Evolutionary conservation across 2,888 invertebrate genomes (phyloP).

Genomic region (Andrena chrysosceles): DNA sequence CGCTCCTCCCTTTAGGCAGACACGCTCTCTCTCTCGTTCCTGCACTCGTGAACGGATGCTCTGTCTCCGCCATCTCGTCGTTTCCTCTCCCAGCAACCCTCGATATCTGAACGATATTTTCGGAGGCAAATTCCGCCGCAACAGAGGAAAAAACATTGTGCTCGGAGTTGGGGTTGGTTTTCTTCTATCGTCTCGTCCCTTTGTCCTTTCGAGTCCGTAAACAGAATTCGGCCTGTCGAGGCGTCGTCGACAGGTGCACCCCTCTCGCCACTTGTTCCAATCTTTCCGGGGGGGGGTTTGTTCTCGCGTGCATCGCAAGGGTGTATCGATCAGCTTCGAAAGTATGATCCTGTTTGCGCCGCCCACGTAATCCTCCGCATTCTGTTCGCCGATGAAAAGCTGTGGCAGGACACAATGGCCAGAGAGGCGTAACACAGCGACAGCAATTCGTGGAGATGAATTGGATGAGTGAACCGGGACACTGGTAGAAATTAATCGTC

Average conservation of each 20-base stretch:
- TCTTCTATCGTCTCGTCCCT: slow-evolving; percentile 47
- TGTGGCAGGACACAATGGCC: not conserved
- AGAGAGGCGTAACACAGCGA: slow-evolving; percentile 2
- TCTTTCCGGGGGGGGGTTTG: slow-evolving; percentile 15
- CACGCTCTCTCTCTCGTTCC: slow-evolving; percentile 20
- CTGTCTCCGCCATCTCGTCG: slow-evolving; percentile 39
- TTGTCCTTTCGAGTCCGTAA: slow-evolving; percentile 51
- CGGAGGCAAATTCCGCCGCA: slow-evolving; percentile 71
- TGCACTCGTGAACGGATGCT: slow-evolving; percentile 28
- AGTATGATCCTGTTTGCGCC: slow-evolving; percentile 24
- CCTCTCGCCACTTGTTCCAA: slow-evolving; percentile 41
- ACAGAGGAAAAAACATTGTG: slow-evolving; percentile 72
- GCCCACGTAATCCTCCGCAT: not conserved
- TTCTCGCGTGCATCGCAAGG: slow-evolving; percentile 20
- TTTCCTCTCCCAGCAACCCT: slow-evolving; percentile 45
- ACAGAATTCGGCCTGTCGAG: slow-evolving; percentile 48
- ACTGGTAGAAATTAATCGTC: slow-evolving; percentile 14
- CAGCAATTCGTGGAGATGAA: not conserved
- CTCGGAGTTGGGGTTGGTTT: slow-evolving; percentile 62
- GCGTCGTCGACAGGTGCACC: slow-evolving; percentile 50
- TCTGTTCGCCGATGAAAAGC: slow-evolving; percentile 25
- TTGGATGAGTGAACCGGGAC: not conserved
- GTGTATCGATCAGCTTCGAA: slow-evolving; percentile 58
- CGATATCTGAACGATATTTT: slow-evolving; percentile 76
- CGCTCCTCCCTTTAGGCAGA: slow-evolving; percentile 29